Evolutionary conservation across 2,113 vertebrate genomes (phyloP), one percentile per base, ranked within the genome.

Genomic region (Kryptolebias marmoratus): DNA sequence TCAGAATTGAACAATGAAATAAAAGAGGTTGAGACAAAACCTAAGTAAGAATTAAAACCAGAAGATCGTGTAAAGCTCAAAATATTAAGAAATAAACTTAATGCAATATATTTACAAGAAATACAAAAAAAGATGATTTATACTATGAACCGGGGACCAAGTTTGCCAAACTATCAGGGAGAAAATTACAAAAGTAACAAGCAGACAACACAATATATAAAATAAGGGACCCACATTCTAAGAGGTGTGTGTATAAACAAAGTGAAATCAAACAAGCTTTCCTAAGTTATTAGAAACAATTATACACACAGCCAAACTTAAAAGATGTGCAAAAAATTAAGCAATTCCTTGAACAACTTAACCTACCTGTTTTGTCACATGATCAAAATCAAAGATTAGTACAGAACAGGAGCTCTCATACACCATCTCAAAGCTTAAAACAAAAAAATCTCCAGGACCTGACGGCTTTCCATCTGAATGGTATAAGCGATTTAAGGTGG

Each of bases 1-100:
- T 22, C 22, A 22, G 22, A 22, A 22, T 22, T 22, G 22, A 22
- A 22, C 22, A 22, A 28, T 9, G n/a, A 62, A 62, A 28, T 45
- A 47, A 39, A 61, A 61, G 60, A 62, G 22, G 11, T 49, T 31
- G 27, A 64, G 28, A 31, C 44, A 49, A 49, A 64, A 49, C 61
- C 48, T 11, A 30, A 47, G 13, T 45, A 14, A 18, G 11, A 30
- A 18, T 9, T 3, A 8, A 49, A 49, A 10, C 14, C 14, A 18
- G 45, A 64, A 1, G 6, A 22, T 22, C 5, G 27, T 0, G 22
- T 22, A 11, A 42, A 60, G 32, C 5, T 22, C 8, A 59, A 57
- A 39, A 11, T 44, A 3, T 22, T 60, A 11, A 60, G 58, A 44
- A 11, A 15, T 4, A 12, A 4, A 13, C 3, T 60, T n/a, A 44